Conservation (phyloP, 2,888 invertebrate species). For the Epirrhoe tristata region DNA sequence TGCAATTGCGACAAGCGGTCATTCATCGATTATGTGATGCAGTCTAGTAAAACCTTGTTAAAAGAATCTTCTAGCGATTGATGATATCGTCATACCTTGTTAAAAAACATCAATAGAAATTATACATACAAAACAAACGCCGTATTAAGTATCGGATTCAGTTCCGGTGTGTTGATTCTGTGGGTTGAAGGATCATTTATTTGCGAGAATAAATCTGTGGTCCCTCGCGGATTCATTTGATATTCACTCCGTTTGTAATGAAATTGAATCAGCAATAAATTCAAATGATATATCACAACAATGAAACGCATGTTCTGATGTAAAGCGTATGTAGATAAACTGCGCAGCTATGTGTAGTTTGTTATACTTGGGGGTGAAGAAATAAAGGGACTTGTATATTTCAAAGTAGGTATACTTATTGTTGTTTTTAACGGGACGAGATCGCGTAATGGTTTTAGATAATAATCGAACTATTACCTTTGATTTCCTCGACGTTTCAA, state of each 20-base stretch:
- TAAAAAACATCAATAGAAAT: too few relatives aligned
- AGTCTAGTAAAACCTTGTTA: too few relatives aligned
- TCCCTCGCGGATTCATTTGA: constrained; percentile 25
- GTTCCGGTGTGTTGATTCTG: constrained; percentile 21
- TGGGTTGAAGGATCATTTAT: constrained; percentile 24
- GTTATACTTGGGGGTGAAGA: background rate
- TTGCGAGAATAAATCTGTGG: constrained; percentile 28
- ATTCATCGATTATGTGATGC: too few relatives aligned
- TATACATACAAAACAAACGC: background rate
- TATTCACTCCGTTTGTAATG: constrained; percentile 33
- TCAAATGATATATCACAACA: constrained; percentile 20
- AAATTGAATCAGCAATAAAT: constrained; percentile 28
- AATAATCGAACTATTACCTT: too few relatives aligned
- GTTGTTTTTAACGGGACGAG: too few relatives aligned
- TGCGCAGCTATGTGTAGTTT: background rate
- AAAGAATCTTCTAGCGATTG: too few relatives aligned
- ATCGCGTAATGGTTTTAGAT: too few relatives aligned
- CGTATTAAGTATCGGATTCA: constrained; percentile 11
- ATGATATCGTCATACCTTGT: too few relatives aligned
- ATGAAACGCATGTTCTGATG: constrained; percentile 17
- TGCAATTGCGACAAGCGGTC: too few relatives aligned
- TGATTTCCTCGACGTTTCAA: too few relatives aligned
- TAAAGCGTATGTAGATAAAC: constrained; percentile 1
- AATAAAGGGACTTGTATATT: background rate
- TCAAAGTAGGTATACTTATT: too few relatives aligned